A percentile compares a stretch with the other conserved stretches of the same genome.
phyloP scores from a whole-genome alignment of 2,797 vertebrate species.

The Siniperca scherzeri region DNA sequence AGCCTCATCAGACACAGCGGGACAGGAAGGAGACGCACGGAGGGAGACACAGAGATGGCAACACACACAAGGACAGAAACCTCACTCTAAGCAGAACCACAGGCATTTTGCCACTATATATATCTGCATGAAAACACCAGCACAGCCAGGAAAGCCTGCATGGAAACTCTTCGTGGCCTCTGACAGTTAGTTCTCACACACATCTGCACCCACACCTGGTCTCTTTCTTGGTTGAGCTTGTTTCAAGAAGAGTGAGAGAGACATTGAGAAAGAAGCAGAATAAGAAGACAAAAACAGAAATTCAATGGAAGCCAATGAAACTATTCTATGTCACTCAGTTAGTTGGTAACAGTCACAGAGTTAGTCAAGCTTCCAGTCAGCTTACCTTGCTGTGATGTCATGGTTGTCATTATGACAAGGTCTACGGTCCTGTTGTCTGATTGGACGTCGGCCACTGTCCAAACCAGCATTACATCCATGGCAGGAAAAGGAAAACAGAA shows the following conservation, averaged over 20 bases:
- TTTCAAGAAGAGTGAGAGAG: conserved; percentile 3
- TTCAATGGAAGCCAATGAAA: neutral
- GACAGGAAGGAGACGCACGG: conserved; percentile 47
- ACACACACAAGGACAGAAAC: conserved; percentile 26
- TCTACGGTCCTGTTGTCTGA: conserved; percentile 81
- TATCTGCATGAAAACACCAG: conserved; percentile 69
- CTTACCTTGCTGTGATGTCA: conserved; percentile 83
- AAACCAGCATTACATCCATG: conserved; percentile 63
- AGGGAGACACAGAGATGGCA: conserved; percentile 24
- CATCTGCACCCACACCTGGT: conserved; percentile 48
- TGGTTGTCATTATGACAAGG: conserved; percentile 71
- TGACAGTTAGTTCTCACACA: conserved; percentile 23
- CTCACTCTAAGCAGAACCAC: conserved; percentile 33
- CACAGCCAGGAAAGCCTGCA: conserved; percentile 53
- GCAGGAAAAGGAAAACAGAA: conserved; percentile 54
- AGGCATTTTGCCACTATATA: conserved; percentile 45
- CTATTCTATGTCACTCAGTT: neutral
- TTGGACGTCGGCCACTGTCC: conserved; percentile 70
- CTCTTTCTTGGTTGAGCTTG: neutral
- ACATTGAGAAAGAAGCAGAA: neutral
- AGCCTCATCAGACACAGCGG: conserved; percentile 54
- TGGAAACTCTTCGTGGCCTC: conserved; percentile 1
- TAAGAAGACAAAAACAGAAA: neutral
- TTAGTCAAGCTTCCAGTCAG: conserved; percentile 58
- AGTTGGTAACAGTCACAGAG: neutral